Evolutionary conservation across 1,140 invertebrate genomes (phyloP).

Genomic region (Apis florea): DNA sequence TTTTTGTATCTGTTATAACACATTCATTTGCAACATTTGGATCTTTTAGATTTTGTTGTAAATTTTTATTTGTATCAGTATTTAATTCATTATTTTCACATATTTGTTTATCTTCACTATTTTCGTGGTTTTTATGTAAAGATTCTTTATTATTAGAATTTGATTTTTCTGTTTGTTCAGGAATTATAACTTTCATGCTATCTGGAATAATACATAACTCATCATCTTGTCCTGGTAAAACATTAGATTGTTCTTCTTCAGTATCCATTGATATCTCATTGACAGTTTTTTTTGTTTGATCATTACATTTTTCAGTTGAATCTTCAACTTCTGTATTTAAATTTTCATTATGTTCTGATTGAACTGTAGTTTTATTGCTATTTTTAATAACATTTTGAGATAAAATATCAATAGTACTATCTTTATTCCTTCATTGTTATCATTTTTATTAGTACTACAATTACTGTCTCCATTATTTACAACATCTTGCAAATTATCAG

Average conservation of each 20-base stretch:
- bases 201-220: constrained; percentile 78
- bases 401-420: background rate
- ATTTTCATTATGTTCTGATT: constrained; percentile 13
- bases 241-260: constrained; percentile 64
- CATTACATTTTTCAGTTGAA: constrained; percentile 32
- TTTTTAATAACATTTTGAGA: constrained; percentile 1
- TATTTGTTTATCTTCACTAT: constrained; percentile 18
- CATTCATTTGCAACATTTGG: background rate
- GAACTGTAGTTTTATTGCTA: background rate
- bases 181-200: constrained; percentile 74
- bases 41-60: background rate
- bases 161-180: constrained; percentile 47
- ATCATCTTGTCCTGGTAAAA: constrained; percentile 77
- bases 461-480: constrained; percentile 61
- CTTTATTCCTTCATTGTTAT: constrained; percentile 36
- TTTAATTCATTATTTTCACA: constrained; percentile 35
- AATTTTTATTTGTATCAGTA: constrained; percentile 19
- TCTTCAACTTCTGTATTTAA: constrained; percentile 20
- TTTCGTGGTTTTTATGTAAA: constrained; percentile 6
- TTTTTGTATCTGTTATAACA: background rate
- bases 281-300: constrained; percentile 46
- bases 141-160: constrained; percentile 39
- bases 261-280: constrained; percentile 51
- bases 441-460: constrained; percentile 37
- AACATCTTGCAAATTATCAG: constrained; percentile 71